phyloP scores from a whole-genome alignment of 2,797 vertebrate species.

The Sandelia bainsii region DNA sequence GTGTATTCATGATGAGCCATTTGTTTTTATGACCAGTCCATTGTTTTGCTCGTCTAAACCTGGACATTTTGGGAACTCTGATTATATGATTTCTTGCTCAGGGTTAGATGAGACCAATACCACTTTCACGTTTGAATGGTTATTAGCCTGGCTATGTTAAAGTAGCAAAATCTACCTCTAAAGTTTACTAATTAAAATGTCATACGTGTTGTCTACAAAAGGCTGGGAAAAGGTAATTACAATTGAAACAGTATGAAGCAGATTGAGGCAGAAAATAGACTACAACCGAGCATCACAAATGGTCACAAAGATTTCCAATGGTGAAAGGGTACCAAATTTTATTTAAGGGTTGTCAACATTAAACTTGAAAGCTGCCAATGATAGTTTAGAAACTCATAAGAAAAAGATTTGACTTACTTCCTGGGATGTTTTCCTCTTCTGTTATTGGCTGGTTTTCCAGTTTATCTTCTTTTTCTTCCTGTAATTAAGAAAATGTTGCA shows the following conservation, averaged over 20 bases:
- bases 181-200: too few species aligned
- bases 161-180: too few species aligned
- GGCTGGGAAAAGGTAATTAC: neutral
- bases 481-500: slow-evolving; percentile 9
- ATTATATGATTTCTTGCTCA: too few species aligned
- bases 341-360: neutral
- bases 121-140: too few species aligned
- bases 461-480: slow-evolving; percentile 86
- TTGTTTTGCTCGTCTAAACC: too few species aligned
- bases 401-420: slow-evolving; percentile 64
- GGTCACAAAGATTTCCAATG: neutral
- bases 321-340: neutral
- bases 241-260: neutral
- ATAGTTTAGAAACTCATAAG: neutral
- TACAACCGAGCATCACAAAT: neutral
- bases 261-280: neutral
- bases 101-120: too few species aligned
- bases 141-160: too few species aligned
- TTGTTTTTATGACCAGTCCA: too few species aligned
- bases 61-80: too few species aligned
- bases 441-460: slow-evolving; percentile 83
- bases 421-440: slow-evolving; percentile 82
- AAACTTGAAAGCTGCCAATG: neutral
- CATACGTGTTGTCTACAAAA: neutral
- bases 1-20: too few species aligned